phyloP scores from a whole-genome alignment of 2,113 vertebrate genomes.

The Syngnathoides biaculeatus region DNA sequence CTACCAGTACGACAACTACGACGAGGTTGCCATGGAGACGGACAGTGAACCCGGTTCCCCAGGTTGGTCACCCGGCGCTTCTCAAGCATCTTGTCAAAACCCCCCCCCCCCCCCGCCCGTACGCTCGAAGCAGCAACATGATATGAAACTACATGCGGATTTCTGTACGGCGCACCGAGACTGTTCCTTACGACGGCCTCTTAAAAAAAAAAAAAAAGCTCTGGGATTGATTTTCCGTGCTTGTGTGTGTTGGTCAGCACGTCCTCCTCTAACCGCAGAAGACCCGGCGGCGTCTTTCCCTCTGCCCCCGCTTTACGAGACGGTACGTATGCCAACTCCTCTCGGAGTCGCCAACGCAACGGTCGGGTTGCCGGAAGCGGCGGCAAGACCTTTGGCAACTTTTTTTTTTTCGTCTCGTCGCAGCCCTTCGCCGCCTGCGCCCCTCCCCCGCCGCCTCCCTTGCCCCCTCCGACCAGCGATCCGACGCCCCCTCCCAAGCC shows the following conservation, averaged over 20 bases:
- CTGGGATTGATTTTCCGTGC: neutral
- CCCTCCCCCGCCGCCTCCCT: slow-evolving; percentile 83
- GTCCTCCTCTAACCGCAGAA: neutral
- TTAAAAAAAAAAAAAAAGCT: too few species aligned
- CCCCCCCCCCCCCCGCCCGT: too few species aligned
- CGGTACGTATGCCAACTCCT: slow-evolving; percentile 31
- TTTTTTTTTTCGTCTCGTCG: slow-evolving; percentile 13
- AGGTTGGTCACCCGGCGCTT: slow-evolving; percentile 70
- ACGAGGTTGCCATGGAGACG: slow-evolving; percentile 98
- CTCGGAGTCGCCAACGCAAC: slow-evolving; percentile 38
- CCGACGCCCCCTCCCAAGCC: slow-evolving; percentile 90
- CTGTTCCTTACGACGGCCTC: too few species aligned
- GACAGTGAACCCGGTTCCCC: slow-evolving; percentile 93
- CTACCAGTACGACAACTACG: slow-evolving; percentile 98
- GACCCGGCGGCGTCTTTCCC: neutral
- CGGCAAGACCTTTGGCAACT: neutral
- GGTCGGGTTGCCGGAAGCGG: neutral
- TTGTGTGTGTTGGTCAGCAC: slow-evolving; percentile 41
- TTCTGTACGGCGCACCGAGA: too few species aligned
- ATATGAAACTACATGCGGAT: too few species aligned
- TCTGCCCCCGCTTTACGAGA: slow-evolving; percentile 18
- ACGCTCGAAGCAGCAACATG: too few species aligned
- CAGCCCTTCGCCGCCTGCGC: slow-evolving; percentile 72
- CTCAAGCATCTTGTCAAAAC: too few species aligned
- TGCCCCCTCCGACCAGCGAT: slow-evolving; percentile 80